Percentiles rank a stretch among this genome's conserved stretches.
phyloP scores from a whole-genome alignment of 2,113 vertebrate species.

The Cynoglossus semilaevis region DNA sequence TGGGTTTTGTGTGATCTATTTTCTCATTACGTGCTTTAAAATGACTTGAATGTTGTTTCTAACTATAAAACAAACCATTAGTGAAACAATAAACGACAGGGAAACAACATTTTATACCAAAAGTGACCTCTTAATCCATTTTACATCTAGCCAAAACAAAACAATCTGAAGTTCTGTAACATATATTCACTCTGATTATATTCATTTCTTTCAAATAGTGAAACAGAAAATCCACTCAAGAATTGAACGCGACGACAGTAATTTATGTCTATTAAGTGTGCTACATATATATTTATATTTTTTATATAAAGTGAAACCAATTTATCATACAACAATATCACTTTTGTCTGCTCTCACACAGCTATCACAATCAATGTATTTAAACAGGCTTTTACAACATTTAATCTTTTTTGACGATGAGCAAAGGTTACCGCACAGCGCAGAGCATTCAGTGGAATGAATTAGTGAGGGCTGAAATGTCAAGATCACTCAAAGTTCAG shows the following conservation, averaged over 20 bases:
- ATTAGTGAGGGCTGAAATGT: slow-evolving; percentile 10
- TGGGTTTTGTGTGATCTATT: neutral
- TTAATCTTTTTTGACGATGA: neutral
- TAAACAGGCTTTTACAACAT: neutral
- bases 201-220: too few species aligned
- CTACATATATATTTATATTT: too few species aligned
- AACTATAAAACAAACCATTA: slow-evolving; percentile 8
- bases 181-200: too few species aligned
- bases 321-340: too few species aligned
- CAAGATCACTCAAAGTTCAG: neutral
- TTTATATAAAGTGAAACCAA: too few species aligned
- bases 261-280: too few species aligned
- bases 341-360: neutral
- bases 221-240: too few species aligned
- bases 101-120: neutral
- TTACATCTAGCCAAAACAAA: too few species aligned
- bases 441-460: neutral
- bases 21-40: neutral
- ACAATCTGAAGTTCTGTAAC: too few species aligned
- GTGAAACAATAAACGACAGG: neutral
- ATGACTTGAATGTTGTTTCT: slow-evolving; percentile 9
- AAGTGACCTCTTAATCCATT: neutral
- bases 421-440: neutral
- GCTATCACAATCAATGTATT: neutral
- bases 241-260: too few species aligned